Evolutionary conservation across 2,888 invertebrate species (phyloP).

Genomic region (Mylabris sibirica): DNA sequence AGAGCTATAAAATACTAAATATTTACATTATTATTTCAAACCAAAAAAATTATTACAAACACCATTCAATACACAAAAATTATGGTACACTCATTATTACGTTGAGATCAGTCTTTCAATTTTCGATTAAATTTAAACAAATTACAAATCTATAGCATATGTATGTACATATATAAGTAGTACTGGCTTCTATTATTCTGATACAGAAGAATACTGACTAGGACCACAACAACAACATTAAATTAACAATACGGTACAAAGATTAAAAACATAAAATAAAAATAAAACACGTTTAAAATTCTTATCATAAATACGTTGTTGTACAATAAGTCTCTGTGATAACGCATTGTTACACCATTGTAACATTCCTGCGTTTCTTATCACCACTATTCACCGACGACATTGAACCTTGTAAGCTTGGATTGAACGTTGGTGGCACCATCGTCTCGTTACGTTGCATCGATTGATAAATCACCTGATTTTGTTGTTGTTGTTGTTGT

Average conservation of each 20-base stretch:
- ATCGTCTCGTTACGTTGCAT: constrained; percentile 58
- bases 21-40: background rate
- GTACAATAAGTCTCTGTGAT: constrained; percentile 44
- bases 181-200: constrained; percentile 39
- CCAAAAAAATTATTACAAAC: background rate
- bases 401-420: constrained; percentile 66
- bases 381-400: constrained; percentile 66
- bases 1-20: background rate
- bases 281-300: background rate
- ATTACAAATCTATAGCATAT: constrained; percentile 35
- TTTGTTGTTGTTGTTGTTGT: constrained; percentile 40
- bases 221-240: constrained; percentile 30
- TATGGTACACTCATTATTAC: background rate
- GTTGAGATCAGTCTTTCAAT: constrained; percentile 44
- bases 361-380: constrained; percentile 67
- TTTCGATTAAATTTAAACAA: constrained; percentile 33
- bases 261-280: background rate
- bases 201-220: constrained; percentile 34
- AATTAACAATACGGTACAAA: background rate
- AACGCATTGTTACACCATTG: constrained; percentile 66
- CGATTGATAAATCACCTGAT: constrained; percentile 58
- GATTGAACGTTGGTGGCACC: constrained; percentile 58
- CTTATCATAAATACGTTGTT: constrained; percentile 33
- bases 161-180: constrained; percentile 15
- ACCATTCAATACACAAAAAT: background rate